Percentiles rank a stretch among this genome's conserved stretches.
These are phyloP conservation scores for Drosophila rufa DNA, from an alignment of 1,140 invertebrate species.

Conservation along the genomic window DNA sequence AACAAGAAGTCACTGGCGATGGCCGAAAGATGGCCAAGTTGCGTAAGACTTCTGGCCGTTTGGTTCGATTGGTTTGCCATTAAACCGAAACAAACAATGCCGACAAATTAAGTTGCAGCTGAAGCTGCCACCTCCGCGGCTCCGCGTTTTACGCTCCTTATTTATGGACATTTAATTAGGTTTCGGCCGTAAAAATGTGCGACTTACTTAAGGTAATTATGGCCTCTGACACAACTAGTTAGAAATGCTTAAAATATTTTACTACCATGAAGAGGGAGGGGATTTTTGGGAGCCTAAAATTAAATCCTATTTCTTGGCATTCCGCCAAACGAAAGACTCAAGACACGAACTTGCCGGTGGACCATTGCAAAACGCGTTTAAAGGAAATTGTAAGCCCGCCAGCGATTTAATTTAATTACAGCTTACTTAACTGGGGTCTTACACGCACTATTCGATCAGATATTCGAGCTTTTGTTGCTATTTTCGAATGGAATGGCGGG, in stretches of 20 bases:
- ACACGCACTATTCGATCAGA: slow-evolving; percentile 62
- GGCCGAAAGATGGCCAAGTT: slow-evolving; percentile 37
- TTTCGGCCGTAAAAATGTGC: slow-evolving; percentile 39
- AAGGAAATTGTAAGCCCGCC: slow-evolving; percentile 20
- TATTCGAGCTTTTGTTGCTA: slow-evolving; percentile 29
- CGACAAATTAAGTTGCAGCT: slow-evolving; percentile 42
- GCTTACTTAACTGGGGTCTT: slow-evolving; percentile 29
- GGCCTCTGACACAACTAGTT: neutral
- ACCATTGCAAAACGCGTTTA: slow-evolving; percentile 50
- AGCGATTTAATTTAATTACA: slow-evolving; percentile 68
- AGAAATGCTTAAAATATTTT: slow-evolving; percentile 36
- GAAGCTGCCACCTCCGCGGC: neutral
- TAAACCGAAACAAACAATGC: slow-evolving; percentile 44
- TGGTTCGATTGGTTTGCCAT: slow-evolving; percentile 11
- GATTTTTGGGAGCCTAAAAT: neutral
- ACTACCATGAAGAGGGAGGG: neutral
- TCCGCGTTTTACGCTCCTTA: neutral
- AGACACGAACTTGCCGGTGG: slow-evolving; percentile 63
- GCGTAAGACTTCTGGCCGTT: slow-evolving; percentile 50
- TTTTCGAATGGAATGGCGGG: neutral
- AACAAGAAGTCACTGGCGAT: slow-evolving; percentile 53
- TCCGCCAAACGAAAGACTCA: slow-evolving; percentile 62
- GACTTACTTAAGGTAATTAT: slow-evolving; percentile 26
- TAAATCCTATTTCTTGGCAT: neutral
- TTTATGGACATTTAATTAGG: slow-evolving; percentile 67